Conservation (phyloP, 2,113 vertebrate genomes). For the Potamarius usumacintae region DNA sequence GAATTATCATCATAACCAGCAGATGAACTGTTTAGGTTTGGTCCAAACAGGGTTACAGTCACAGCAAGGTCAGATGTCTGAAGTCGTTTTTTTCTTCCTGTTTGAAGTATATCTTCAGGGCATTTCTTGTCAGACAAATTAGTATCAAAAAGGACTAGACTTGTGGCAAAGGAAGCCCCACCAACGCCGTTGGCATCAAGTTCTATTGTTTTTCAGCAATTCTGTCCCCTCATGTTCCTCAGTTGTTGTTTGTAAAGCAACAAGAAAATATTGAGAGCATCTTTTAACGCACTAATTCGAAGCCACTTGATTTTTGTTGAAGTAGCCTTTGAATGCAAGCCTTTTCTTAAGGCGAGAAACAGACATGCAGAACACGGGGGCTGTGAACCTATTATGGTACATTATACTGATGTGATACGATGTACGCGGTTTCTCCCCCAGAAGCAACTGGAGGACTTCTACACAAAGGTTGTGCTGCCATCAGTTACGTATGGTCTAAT, state of each 20-base stretch:
- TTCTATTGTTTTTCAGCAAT: background rate
- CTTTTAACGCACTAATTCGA: background rate
- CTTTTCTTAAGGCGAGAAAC: background rate
- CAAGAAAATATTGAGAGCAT: background rate
- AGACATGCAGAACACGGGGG: background rate
- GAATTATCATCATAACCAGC: background rate
- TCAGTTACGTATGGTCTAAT: no score
- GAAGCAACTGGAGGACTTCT: no score
- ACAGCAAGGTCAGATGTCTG: background rate
- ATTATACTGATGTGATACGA: no score
- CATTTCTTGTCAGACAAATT: background rate
- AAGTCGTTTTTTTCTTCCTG: background rate
- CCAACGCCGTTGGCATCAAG: background rate
- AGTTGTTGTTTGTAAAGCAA: background rate
- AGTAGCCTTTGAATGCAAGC: background rate
- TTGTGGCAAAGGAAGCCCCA: background rate
- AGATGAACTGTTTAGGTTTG: background rate
- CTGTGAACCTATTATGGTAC: background rate
- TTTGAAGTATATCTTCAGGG: background rate
- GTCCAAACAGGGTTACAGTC: background rate
- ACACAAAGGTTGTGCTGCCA: no score
- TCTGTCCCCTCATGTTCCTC: background rate
- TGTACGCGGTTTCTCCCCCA: no score
- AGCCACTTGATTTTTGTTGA: background rate
- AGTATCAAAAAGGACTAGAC: background rate